Evolutionary conservation across 2,113 vertebrate genomes (phyloP).

Genomic region (Rana temporaria): DNA sequence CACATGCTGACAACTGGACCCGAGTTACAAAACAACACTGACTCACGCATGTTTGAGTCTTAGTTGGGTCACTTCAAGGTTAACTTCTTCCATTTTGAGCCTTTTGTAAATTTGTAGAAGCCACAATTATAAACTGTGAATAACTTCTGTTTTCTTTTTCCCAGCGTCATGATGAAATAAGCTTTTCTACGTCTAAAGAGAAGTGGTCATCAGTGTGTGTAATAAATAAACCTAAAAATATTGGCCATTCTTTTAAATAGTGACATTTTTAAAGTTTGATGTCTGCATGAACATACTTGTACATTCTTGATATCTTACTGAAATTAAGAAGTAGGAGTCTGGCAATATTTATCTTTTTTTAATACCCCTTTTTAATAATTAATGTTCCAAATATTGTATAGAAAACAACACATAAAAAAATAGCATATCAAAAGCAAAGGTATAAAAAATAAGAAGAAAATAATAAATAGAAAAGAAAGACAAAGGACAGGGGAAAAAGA

Average conservation of each 20-base stretch:
- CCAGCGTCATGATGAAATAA: slow-evolving; percentile 4
- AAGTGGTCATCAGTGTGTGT: neutral
- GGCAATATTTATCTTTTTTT: too few species aligned
- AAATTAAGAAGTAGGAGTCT: neutral
- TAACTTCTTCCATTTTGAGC: slow-evolving; percentile 23
- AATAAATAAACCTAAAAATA: neutral
- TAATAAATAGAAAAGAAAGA: too few species aligned
- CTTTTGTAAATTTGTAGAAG: slow-evolving; percentile 18
- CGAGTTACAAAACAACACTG: slow-evolving; percentile 40
- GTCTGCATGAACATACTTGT: neutral
- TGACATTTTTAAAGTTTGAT: neutral
- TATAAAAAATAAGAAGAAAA: too few species aligned
- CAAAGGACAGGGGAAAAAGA: too few species aligned
- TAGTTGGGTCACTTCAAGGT: slow-evolving; percentile 47
- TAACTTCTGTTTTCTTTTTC: neutral
- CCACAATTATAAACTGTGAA: neutral
- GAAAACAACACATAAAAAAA: too few species aligned
- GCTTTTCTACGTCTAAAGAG: neutral
- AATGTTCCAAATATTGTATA: too few species aligned
- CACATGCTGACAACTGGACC: slow-evolving; percentile 43
- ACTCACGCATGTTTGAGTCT: slow-evolving; percentile 41
- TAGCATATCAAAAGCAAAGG: too few species aligned
- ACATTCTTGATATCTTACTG: neutral
- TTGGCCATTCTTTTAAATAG: neutral
- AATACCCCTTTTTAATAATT: too few species aligned